Percentiles rank a stretch among this genome's conserved stretches.
phyloP scores from a whole-genome alignment of 2,797 vertebrate species.

The Amazona ochrocephala region DNA sequence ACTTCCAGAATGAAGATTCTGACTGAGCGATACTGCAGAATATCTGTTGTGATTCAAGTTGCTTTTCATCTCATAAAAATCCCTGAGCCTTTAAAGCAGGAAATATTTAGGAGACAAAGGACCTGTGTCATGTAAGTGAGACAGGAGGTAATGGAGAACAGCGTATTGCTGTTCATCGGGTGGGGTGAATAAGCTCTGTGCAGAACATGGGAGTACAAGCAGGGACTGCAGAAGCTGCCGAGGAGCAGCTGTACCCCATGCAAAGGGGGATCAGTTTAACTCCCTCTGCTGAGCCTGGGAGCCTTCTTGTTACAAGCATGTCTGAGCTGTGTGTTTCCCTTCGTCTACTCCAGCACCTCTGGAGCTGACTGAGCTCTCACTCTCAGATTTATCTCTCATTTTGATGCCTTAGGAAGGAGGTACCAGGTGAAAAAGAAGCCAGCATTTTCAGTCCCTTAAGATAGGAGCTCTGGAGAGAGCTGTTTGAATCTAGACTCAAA shows the following conservation, averaged over 20 bases:
- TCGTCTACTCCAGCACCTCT: background rate
- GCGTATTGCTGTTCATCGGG: background rate
- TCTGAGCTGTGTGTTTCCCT: background rate
- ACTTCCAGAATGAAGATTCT: background rate
- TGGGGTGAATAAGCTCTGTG: background rate
- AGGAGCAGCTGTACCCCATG: background rate
- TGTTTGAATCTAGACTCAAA: background rate
- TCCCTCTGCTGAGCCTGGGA: background rate
- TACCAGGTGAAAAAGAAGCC: background rate
- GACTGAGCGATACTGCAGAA: background rate
- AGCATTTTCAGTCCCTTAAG: background rate
- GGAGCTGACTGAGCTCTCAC: background rate
- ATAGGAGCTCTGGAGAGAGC: background rate
- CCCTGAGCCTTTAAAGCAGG: background rate
- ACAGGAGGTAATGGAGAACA: background rate
- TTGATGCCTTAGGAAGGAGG: background rate
- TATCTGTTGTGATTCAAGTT: background rate
- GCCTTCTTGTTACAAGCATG: background rate
- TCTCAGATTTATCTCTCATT: background rate
- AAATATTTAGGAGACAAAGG: background rate
- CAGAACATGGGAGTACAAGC: background rate
- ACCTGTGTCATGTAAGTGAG: background rate
- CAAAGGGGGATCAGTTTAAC: background rate
- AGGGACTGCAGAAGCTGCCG: background rate
- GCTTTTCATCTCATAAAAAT: background rate